Conservation (phyloP, 2,797 vertebrate genomes). For the Dendrocincla fuliginosa region DNA sequence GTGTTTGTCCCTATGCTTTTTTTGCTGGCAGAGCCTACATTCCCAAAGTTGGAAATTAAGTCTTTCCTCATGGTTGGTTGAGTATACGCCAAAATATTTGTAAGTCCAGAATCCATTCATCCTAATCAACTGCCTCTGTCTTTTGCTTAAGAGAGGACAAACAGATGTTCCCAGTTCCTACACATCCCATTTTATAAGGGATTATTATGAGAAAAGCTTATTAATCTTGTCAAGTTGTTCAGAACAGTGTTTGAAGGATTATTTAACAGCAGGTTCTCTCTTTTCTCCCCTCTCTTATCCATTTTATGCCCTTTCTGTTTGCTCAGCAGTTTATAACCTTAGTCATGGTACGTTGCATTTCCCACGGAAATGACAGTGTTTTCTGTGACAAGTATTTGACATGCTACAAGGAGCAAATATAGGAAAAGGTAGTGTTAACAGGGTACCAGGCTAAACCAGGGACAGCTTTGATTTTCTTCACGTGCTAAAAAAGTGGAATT, state of each 20-base stretch:
- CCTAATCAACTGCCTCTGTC: not conserved
- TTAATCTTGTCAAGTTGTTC: constrained; percentile 40
- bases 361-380: not conserved
- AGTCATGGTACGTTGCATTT: not conserved
- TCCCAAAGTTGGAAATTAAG: not conserved
- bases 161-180: not conserved
- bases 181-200: not conserved
- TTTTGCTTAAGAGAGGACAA: not conserved
- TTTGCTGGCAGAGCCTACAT: not conserved
- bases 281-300: accelerated
- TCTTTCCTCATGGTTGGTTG: not conserved
- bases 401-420: not conserved
- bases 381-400: not conserved
- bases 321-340: constrained; percentile 30
- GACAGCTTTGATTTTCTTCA: not conserved
- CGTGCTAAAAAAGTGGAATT: not conserved
- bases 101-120: not conserved
- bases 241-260: not conserved
- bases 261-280: constrained; percentile 17
- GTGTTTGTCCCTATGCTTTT: not conserved
- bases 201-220: constrained; percentile 30
- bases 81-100: not conserved
- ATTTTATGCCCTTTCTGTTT: constrained; percentile 27
- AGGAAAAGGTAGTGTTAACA: not conserved
- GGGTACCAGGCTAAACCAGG: not conserved